Base-by-base conservation (phyloP, 2,797 vertebrate species). In the Chelidonichthys spinosus region DNA sequence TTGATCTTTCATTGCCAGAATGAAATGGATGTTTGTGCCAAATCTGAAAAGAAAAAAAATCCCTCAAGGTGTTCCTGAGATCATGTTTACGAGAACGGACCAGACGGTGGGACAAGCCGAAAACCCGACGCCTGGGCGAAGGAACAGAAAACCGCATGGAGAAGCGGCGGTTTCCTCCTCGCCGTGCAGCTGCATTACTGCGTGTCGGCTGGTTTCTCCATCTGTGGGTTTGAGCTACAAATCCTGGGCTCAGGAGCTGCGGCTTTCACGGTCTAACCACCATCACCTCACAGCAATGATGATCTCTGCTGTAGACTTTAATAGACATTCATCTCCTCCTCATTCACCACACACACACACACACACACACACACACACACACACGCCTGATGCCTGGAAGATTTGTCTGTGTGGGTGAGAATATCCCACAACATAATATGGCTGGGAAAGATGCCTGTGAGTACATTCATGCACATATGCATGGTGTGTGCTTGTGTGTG, bases 291-390 rank as follows among this genome's bases (percentile, higher is more conserved):
- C 81, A 52, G 81, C 78, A 69, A 46, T 55, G 56, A 85, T 83
- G 65, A 84, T 83, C 69, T 78, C 76, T 46, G 66, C 76, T 79
- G 74, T 53, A 83, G 66, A 72, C 79, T 74, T 84, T 66, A 85
- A 80, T 67, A 87, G 78, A 79, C 79, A 84, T 88, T 87, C 66
- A 90, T 87, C 82, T 88, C 71, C 62, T 72, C 32, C 67, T 82
- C 69, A 66, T 83, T 88, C 85, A 80, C 37, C 72, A 49, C 67
- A 62, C 67, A 78, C 63, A 73, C 62, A 64, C 39, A 52, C 15
- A 71, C 65, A 64, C 49, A 43, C n/a, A 74, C 63, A 69, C 46
- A 46, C 9, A 76, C 37, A 53, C 18, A 76, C 56, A 63, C 25
- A 44, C 14, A 66, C 69, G 80, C 81, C 83, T 72, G 70, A 69